Evolutionary conservation across 2,888 invertebrate species (phyloP), one percentile per base, ranked within the genome.

Genomic region (Amphipoea oculea): DNA sequence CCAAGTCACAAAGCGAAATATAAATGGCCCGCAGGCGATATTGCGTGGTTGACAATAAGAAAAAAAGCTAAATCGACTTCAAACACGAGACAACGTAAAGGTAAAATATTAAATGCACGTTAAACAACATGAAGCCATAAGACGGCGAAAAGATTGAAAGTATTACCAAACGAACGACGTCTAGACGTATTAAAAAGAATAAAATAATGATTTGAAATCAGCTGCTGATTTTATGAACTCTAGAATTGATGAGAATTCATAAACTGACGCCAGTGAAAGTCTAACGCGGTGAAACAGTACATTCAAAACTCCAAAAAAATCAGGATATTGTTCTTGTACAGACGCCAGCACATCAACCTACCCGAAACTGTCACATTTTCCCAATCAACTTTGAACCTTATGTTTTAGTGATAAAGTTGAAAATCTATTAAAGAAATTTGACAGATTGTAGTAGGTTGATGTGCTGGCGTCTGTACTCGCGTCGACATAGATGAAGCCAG

Each of bases 101-200:
- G 67, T 54, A 70, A 66, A 72, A 76, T 72, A 79, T 76, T 86
- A 82, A 88, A 88, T 88, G 86, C 83, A 76, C 51, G 40, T 66
- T 85, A 80, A 62, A 68, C 71, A 85, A 66, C 70, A 85, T 73
- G 68, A 87, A 87, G 73, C 65, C 48, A 74, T 71, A 71, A 67
- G 62, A 72, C 45, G 68, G 45, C 63, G 51, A 76, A 74, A 70
- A 77, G 3, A 88, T 63, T 71, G 17, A 84, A 71, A 67, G 54
- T 62, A 66, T 60, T 82, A 73, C 57, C 11, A 65, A 73, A 73
- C 42, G 20, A 73, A 76, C 36, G 65, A 86, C 69, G 85, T 87
- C 85, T 85, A 76, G 87, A 85, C 73, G 23, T 67, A 68, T 62
- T 20, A 60, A 73, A 83, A 67, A 29, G 7, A n/a, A 71, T 36